These are phyloP conservation scores for Tenrec ecaudatus DNA, from an alignment of 2,113 vertebrate genomes.

Conservation along the genomic window DNA sequence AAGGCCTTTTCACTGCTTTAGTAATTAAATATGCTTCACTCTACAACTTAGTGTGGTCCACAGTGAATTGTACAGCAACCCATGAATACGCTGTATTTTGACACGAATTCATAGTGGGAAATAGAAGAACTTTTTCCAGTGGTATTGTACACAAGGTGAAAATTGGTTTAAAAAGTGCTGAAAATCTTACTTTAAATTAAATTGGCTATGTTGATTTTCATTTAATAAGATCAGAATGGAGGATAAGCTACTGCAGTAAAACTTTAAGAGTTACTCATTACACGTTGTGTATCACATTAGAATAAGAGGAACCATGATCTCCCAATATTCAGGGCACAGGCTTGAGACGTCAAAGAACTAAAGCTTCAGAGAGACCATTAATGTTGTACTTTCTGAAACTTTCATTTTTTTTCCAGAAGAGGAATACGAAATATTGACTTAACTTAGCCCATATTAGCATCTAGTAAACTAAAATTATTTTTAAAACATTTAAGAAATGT, in stretches of 20 bases:
- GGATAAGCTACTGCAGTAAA: not conserved
- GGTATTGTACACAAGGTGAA: not conserved
- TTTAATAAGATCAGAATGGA: not conserved
- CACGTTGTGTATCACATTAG: rapidly evolving
- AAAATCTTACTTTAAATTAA: slow-evolving; percentile 28
- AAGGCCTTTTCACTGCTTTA: not conserved
- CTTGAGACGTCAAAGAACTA: not conserved
- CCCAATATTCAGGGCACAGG: not conserved
- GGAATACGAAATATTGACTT: not conserved
- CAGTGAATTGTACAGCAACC: not conserved
- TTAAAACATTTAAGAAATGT: too few relatives aligned
- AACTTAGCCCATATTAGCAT: too few relatives aligned
- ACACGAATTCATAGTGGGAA: not conserved
- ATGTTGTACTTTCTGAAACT: not conserved
- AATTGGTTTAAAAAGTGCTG: not conserved
- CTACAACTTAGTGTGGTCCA: not conserved
- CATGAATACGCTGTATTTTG: not conserved
- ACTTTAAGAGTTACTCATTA: not conserved
- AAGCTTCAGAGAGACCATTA: not conserved
- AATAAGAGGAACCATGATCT: rapidly evolving
- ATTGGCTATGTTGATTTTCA: not conserved
- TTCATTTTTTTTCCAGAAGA: not conserved
- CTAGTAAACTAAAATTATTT: too few relatives aligned
- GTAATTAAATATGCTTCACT: not conserved
- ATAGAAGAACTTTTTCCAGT: not conserved